A percentile compares a stretch with the other conserved stretches of the same genome.
Evolutionary conservation across 1,140 invertebrate species (phyloP).

Genomic region (Globodera ellingtonae): DNA sequence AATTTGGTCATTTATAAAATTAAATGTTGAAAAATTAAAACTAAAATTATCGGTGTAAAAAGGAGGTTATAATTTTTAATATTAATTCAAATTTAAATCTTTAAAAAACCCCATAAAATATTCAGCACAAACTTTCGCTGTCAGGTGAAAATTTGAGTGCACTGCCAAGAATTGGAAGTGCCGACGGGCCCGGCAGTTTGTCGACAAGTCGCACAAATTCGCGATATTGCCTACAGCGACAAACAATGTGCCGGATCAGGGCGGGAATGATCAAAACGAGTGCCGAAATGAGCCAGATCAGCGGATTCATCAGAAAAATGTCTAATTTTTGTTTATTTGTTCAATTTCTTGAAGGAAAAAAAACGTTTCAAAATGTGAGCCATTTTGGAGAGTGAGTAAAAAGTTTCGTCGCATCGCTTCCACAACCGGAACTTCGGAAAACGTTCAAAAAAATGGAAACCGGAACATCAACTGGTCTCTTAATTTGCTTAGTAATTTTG

Average conservation of each 20-base stretch:
- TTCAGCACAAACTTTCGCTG: conserved; percentile 26
- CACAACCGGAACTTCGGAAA: too few species aligned
- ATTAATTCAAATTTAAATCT: background rate
- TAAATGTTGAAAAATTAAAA: too few species aligned
- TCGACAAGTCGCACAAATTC: conserved; percentile 34
- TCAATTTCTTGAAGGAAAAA: too few species aligned
- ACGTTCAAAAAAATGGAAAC: too few species aligned
- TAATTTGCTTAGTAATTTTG: background rate
- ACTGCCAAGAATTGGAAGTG: conserved; percentile 33
- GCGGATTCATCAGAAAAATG: conserved; percentile 30
- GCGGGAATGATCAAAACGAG: conserved; percentile 16
- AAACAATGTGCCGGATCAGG: conserved; percentile 13
- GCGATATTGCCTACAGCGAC: background rate
- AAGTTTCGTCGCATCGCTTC: too few species aligned
- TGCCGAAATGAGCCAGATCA: conserved; percentile 30
- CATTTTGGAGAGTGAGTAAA: too few species aligned
- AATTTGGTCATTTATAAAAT: too few species aligned
- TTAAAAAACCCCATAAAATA: background rate
- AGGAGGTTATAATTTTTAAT: too few species aligned
- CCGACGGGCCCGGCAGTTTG: conserved; percentile 33
- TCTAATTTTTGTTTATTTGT: too few species aligned
- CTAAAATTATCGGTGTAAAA: too few species aligned
- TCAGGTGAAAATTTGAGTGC: conserved; percentile 34
- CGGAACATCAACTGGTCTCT: too few species aligned
- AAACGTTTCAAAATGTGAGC: too few species aligned